These are phyloP conservation scores for Zootermopsis nevadensis DNA, from an alignment of 2,888 invertebrate genomes.

Conservation along the genomic window DNA sequence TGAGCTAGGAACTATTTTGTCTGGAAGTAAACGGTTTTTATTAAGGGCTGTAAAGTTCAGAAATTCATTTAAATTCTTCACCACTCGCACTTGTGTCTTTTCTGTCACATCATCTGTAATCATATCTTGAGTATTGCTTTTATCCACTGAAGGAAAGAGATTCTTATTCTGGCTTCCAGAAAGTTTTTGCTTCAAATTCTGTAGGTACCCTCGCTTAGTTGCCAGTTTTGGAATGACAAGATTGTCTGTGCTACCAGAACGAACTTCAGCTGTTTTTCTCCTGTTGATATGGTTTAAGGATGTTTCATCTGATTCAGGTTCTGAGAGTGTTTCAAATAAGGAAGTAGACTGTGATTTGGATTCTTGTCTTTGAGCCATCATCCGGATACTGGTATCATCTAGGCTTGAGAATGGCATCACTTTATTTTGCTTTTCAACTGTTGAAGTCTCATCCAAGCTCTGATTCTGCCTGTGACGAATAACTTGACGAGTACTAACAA, in stretches of 20 bases:
- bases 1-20: conserved; percentile 37
- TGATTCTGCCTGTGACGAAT: conserved; percentile 74
- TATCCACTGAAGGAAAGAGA: conserved; percentile 72
- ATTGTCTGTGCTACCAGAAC: conserved; percentile 60
- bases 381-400: conserved; percentile 52
- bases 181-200: conserved; percentile 69
- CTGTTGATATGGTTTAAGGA: conserved; percentile 51
- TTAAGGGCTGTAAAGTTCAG: conserved; percentile 79
- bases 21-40: conserved; percentile 64
- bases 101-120: conserved; percentile 61
- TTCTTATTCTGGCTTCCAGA: conserved; percentile 64
- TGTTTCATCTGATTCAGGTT: conserved; percentile 58
- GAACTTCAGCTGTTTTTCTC: conserved; percentile 34
- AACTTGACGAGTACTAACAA: conserved; percentile 28
- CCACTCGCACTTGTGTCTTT: conserved; percentile 64
- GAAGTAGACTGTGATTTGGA: conserved; percentile 56
- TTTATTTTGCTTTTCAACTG: conserved; percentile 47
- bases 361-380: conserved; percentile 32
- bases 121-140: conserved; percentile 63
- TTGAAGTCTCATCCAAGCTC: conserved; percentile 77
- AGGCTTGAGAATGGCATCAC: conserved; percentile 55
- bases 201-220: conserved; percentile 63
- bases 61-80: conserved; percentile 88
- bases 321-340: conserved; percentile 56
- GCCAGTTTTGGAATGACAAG: conserved; percentile 58